Conservation (phyloP, 2,888 invertebrate genomes). For the Ennomos fuscantarius region DNA sequence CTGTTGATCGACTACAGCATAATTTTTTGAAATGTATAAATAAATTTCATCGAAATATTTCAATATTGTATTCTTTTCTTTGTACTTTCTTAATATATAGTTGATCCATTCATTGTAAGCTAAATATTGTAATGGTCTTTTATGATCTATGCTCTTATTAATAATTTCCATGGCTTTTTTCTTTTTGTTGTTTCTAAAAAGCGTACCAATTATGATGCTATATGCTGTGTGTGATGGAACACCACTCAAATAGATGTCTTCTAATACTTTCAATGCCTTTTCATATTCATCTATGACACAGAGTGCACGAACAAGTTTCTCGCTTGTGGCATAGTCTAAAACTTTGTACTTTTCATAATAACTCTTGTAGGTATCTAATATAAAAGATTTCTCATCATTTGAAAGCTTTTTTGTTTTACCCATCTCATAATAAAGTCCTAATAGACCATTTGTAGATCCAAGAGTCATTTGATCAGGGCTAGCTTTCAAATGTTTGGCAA, state of each 20-base stretch:
- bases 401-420: conserved; percentile 58
- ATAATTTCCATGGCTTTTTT: conserved; percentile 86
- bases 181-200: conserved; percentile 85
- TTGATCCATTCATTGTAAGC: conserved; percentile 84
- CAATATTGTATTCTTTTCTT: conserved; percentile 59
- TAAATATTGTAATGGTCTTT: conserved; percentile 70
- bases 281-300: conserved; percentile 88
- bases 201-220: conserved; percentile 82
- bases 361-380: conserved; percentile 78
- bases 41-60: conserved; percentile 85
- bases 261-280: conserved; percentile 84
- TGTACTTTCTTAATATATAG: conserved; percentile 70
- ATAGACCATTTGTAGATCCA: conserved; percentile 84
- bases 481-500: conserved; percentile 81
- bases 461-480: conserved; percentile 80
- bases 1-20: conserved; percentile 55
- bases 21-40: conserved; percentile 79
- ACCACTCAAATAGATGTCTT: conserved; percentile 81
- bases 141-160: conserved; percentile 77
- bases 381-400: conserved; percentile 78
- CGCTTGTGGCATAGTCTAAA: conserved; percentile 86
- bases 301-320: conserved; percentile 86
- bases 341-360: conserved; percentile 82
- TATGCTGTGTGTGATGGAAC: conserved; percentile 78
- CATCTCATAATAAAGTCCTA: conserved; percentile 80